Percentiles rank a stretch among this genome's conserved stretches.
phyloP scores from a whole-genome alignment of 2,797 vertebrate species.

The Sebastes glaucus region DNA sequence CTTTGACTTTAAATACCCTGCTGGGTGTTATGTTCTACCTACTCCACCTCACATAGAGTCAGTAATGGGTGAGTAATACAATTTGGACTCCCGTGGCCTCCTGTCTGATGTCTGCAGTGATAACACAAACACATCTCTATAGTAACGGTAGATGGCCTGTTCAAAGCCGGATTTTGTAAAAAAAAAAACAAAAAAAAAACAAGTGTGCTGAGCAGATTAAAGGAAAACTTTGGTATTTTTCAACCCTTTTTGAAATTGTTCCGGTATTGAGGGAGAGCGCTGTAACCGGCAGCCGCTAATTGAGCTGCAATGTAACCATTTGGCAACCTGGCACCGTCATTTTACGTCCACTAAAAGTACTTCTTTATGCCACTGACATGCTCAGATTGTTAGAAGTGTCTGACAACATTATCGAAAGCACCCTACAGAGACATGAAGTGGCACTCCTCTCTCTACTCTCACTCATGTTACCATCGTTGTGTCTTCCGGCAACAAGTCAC shows the following conservation, averaged over 20 bases:
- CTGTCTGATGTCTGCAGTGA: slow-evolving; percentile 5
- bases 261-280: too few species aligned
- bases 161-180: neutral
- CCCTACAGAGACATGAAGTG: too few species aligned
- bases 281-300: too few species aligned
- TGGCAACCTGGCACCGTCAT: too few species aligned
- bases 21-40: slow-evolving; percentile 21
- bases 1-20: slow-evolving; percentile 19
- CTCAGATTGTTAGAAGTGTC: neutral
- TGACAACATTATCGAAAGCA: too few species aligned
- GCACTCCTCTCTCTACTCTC: too few species aligned
- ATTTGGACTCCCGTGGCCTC: neutral
- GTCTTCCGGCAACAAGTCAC: neutral
- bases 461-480: neutral
- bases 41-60: slow-evolving; percentile 10
- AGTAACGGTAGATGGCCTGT: neutral
- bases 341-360: too few species aligned
- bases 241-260: too few species aligned
- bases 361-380: too few species aligned
- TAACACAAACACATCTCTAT: neutral
- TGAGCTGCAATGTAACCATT: too few species aligned
- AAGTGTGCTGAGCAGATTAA: neutral
- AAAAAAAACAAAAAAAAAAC: neutral
- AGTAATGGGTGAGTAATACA: slow-evolving; percentile 8
- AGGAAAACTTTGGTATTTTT: neutral